Base-by-base conservation (phyloP, 2,113 vertebrate species). In the Lucifuga dentata region DNA sequence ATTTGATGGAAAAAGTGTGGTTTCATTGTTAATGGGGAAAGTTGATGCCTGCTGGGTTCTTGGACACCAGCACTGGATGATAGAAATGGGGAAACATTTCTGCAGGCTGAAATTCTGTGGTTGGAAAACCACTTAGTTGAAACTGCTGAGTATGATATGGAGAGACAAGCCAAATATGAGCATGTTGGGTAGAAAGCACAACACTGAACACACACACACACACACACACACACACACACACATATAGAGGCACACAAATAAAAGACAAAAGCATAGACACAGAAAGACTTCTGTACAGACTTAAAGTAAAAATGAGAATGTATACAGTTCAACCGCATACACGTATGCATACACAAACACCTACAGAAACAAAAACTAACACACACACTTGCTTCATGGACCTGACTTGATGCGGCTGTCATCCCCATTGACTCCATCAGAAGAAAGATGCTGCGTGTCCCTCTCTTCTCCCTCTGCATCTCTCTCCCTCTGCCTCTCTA, bases 381-480 rank as follows among this genome's bases (percentile, higher is more conserved):
- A 92, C 89, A 92, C 88, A 91, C 89, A 92, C 88, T 91, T 91
- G 90, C 89, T 90, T 90, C 89, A 91, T 90, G 90, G 89, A 90
- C 90, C 89, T 91, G 89, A 90, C 90, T 90, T 90, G 90, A 90
- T 89, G 89, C 85, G 82, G 86, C 81, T 76, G 77, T 87, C 73
- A 63, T 88, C 83, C 67, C 76, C 84, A 72, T n/a, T 65, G 78
- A 78, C 63, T 81, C 63, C 75, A 52, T 88, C 85, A 49, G 48
- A 76, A 58, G 76, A 67, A 49, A 51, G 73, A 58, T 0, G 51
- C 32, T 0, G 64, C 5, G 67, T 59, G 58, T 88, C 85, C 57
- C 60, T 58, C 63, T 84, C 85, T 16, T 86, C 85, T 17, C 24
- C 83, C 49, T 84, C 86, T 6, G 52, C 55, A 17, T 84, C 82